phyloP scores from a whole-genome alignment of 2,113 vertebrate genomes.

The Chrysemys picta region DNA sequence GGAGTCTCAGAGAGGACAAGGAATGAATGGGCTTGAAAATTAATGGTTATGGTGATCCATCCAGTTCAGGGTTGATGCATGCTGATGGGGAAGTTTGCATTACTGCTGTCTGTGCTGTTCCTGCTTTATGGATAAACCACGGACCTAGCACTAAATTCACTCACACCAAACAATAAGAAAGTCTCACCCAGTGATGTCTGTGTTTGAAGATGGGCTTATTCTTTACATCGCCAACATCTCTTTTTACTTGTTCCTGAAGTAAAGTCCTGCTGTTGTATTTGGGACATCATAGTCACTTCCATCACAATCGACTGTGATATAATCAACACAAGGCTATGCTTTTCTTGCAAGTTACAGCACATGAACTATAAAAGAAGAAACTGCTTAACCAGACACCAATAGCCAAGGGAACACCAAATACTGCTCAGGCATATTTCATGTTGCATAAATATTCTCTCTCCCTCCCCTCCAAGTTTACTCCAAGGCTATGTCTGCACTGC shows the following conservation, averaged over 20 bases:
- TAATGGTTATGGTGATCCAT: background rate
- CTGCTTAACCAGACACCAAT: background rate
- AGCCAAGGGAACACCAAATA: background rate
- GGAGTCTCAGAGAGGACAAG: background rate
- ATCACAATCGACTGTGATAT: background rate
- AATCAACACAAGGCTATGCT: background rate
- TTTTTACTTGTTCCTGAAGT: background rate
- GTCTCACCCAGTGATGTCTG: background rate
- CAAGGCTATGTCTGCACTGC: too few relatives aligned
- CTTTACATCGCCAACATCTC: background rate
- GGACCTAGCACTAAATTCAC: background rate
- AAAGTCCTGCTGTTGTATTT: background rate
- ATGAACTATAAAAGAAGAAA: background rate
- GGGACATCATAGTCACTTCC: background rate
- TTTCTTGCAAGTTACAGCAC: background rate
- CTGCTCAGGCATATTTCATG: background rate
- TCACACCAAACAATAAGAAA: background rate
- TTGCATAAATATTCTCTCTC: background rate
- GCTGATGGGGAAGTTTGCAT: background rate
- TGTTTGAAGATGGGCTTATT: background rate
- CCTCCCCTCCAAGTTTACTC: background rate
- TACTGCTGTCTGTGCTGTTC: background rate
- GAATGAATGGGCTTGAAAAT: background rate
- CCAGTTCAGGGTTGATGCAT: rapidly evolving
- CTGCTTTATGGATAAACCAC: background rate